Percentiles rank a stretch among this genome's conserved stretches.
phyloP scores from a whole-genome alignment of 1,140 invertebrate genomes.

The Diachasmimorpha longicaudata region DNA sequence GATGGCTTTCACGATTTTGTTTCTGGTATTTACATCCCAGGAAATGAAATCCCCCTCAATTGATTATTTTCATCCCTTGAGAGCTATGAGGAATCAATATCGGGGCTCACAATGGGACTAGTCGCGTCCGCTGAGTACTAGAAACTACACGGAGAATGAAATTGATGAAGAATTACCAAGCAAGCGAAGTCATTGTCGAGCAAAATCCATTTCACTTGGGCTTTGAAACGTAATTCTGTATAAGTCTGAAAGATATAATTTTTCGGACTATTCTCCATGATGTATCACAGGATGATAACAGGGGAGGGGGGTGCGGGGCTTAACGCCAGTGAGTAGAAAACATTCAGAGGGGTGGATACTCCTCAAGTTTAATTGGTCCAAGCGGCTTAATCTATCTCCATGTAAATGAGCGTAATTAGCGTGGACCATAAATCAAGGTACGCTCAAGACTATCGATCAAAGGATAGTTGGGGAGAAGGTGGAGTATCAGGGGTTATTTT shows the following conservation, averaged over 20 bases:
- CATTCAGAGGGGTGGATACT: neutral
- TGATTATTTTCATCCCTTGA: neutral
- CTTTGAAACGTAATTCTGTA: no score
- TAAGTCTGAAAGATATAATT: neutral
- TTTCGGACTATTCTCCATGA: neutral
- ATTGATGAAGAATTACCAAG: no score
- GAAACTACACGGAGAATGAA: no score
- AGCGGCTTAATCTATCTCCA: constrained; percentile 51
- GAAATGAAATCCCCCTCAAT: neutral
- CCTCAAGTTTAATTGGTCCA: constrained; percentile 39
- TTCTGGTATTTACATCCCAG: neutral
- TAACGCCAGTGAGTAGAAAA: neutral
- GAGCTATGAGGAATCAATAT: no score
- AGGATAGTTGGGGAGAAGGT: constrained; percentile 5
- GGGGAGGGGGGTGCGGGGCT: neutral
- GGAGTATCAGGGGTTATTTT: neutral
- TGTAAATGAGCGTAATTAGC: constrained; percentile 59
- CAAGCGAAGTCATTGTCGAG: no score
- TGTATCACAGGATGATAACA: neutral
- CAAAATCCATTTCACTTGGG: no score
- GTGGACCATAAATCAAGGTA: constrained; percentile 55
- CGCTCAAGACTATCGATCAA: constrained; percentile 44
- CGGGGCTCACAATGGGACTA: no score
- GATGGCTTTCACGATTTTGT: neutral
- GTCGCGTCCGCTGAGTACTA: no score